Evolutionary conservation across 2,113 vertebrate genomes (phyloP).

Genomic region (Microtus montanus): DNA sequence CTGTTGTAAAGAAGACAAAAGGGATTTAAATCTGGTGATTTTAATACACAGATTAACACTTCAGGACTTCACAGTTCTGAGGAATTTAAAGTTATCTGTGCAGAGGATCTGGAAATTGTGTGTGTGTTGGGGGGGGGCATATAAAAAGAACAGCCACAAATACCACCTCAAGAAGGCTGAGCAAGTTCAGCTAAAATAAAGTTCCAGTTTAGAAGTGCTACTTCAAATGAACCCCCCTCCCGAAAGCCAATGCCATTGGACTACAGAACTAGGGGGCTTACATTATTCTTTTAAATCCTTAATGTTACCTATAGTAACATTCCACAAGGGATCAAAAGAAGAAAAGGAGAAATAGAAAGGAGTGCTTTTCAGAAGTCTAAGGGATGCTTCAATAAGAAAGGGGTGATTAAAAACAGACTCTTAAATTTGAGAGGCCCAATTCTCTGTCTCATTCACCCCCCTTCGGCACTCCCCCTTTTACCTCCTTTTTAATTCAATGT

Average conservation of each 20-base stretch:
- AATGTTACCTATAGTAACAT: slow-evolving; percentile 82
- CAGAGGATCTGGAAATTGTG: slow-evolving; percentile 53
- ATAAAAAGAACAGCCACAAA: not conserved
- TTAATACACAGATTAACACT: slow-evolving; percentile 86
- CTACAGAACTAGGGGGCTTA: slow-evolving; percentile 52
- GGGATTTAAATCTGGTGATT: slow-evolving; percentile 89
- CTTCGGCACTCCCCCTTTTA: not conserved
- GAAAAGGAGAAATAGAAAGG: slow-evolving; percentile 40
- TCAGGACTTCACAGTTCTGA: slow-evolving; percentile 76
- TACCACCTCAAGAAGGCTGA: slow-evolving; percentile 8
- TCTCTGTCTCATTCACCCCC: slow-evolving; percentile 45
- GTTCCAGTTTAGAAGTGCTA: slow-evolving; percentile 47
- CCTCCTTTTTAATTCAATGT: slow-evolving; percentile 49
- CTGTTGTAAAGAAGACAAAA: slow-evolving; percentile 90
- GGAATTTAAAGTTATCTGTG: slow-evolving; percentile 71
- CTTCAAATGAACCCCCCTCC: slow-evolving; percentile 62
- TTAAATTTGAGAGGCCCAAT: slow-evolving; percentile 83
- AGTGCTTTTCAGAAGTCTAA: slow-evolving; percentile 76
- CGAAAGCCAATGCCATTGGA: slow-evolving; percentile 61
- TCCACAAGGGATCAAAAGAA: slow-evolving; percentile 67
- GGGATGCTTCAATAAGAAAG: slow-evolving; percentile 83
- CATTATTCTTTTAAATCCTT: slow-evolving; percentile 74
- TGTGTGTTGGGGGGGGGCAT: too few relatives aligned
- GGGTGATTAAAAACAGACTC: slow-evolving; percentile 86
- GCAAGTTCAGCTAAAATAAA: slow-evolving; percentile 59